These are phyloP conservation scores for Drosophila lini DNA, from an alignment of 1,140 invertebrate genomes.

Conservation along the genomic window DNA sequence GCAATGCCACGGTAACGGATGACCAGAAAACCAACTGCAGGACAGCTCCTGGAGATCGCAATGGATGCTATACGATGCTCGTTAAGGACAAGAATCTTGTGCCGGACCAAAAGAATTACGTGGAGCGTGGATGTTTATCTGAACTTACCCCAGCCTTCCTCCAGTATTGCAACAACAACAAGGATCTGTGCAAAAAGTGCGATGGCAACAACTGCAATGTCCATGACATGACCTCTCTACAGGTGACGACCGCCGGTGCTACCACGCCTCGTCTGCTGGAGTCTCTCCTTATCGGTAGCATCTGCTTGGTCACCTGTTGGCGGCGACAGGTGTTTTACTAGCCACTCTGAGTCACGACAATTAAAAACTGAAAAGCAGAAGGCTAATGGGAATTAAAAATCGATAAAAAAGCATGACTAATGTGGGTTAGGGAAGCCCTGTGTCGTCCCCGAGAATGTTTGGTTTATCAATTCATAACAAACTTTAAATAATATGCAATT, in stretches of 20 bases:
- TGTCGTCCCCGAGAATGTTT: background rate
- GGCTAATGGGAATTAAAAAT: conserved; percentile 14
- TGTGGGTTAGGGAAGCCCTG: background rate
- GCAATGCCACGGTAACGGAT: background rate
- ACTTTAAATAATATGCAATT: background rate
- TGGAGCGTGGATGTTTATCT: conserved; percentile 63
- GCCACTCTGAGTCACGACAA: conserved; percentile 9
- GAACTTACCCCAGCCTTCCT: conserved; percentile 37
- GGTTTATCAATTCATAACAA: background rate
- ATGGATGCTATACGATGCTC: conserved; percentile 19
- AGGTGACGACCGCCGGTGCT: background rate
- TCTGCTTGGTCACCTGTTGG: conserved; percentile 18
- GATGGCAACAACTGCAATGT: conserved; percentile 48
- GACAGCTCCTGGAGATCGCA: background rate
- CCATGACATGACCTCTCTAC: conserved; percentile 9
- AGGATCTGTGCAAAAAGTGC: conserved; percentile 51
- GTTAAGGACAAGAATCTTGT: background rate
- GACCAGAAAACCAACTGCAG: background rate
- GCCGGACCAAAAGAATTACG: conserved; percentile 42
- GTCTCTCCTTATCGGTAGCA: conserved; percentile 8
- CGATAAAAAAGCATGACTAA: conserved; percentile 22
- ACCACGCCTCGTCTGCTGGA: background rate
- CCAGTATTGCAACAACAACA: conserved; percentile 46
- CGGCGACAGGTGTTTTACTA: conserved; percentile 9
- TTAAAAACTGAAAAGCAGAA: conserved; percentile 1